A percentile compares a stretch with the other conserved stretches of the same genome.
phyloP scores from a whole-genome alignment of 23 tunicate genomes.

The Trididemnum miniatum region DNA sequence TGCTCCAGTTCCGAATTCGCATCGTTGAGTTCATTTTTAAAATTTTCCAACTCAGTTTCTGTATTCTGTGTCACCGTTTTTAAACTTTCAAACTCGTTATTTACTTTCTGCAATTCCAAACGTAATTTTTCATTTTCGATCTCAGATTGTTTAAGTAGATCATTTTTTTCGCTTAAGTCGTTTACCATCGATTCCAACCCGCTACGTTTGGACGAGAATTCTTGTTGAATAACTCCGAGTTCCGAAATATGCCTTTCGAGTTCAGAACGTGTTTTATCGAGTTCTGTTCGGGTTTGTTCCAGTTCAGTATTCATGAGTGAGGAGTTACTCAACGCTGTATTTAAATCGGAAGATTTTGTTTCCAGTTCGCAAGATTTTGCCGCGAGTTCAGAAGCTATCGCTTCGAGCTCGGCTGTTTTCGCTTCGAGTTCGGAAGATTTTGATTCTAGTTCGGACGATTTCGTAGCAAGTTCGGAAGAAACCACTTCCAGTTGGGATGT shows the following conservation, averaged over 20 bases:
- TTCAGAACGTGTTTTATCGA: slow-evolving; percentile 36
- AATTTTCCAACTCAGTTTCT: background rate
- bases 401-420: background rate
- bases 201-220: slow-evolving; percentile 32
- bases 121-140: slow-evolving; percentile 3
- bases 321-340: background rate
- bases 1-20: background rate
- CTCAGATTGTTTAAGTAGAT: background rate
- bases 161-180: slow-evolving; percentile 14
- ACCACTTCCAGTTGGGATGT: too few relatives aligned
- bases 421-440: background rate
- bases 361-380: too few relatives aligned
- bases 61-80: background rate
- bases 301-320: background rate
- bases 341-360: slow-evolving; percentile 23
- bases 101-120: background rate
- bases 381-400: too few relatives aligned
- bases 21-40: background rate
- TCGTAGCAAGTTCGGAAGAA: too few relatives aligned
- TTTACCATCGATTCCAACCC: slow-evolving; percentile 37
- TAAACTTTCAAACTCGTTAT: background rate
- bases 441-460: background rate
- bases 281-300: slow-evolving; percentile 19
- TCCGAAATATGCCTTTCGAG: slow-evolving; percentile 43
- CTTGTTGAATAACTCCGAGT: slow-evolving; percentile 31